Base-by-base conservation (phyloP, 1,140 invertebrate genomes). In the Tetramorium simillimum region DNA sequence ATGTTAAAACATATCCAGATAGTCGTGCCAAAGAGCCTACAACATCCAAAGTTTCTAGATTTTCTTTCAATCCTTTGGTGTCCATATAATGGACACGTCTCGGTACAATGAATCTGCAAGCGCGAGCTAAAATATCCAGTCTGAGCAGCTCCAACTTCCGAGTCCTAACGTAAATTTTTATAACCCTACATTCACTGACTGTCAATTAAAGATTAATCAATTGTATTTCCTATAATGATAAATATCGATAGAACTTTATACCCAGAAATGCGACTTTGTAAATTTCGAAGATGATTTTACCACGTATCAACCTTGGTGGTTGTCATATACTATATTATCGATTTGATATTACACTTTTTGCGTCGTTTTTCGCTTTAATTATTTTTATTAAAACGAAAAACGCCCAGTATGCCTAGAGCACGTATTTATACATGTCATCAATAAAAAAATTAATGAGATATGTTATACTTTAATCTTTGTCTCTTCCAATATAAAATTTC, bases 281-380 rank as follows among this genome's bases (percentile, higher is more conserved):
- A 63, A 37, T 62, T 49, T 40, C 3, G 62, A 14, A 16, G 28
- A 40, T 40, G 43, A 16, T 21, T 86, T 43, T 86, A 33, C 24
- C 18, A 69, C 62, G 24, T 81, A 84, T 73, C 60, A 85, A 16
- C 33, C 51, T 56, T 16, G 33, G 7, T 37, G 37, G 49, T 49
- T 85, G 53, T 89, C 81, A 18, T 87, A 87, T 87, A 56, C 62
- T 80, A 53, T 78, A 77, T 53, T 73, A 58, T 43, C 63, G 33
- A 58, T 89, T 90, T 77, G 77, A 89, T 90, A 80, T 56, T 24
- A 78, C 67, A 70, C 21, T 73, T 85, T 86, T 33, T 75, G 7
- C 60, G 75, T 53, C 67, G 33, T 89, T 86, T 89, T 65, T 72
- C 69, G 77, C 37, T 89, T n/a, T 89, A 89, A 89, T 86, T 90